Evolutionary conservation across 1,140 invertebrate species (phyloP).

Genomic region (Cephus cinctus): DNA sequence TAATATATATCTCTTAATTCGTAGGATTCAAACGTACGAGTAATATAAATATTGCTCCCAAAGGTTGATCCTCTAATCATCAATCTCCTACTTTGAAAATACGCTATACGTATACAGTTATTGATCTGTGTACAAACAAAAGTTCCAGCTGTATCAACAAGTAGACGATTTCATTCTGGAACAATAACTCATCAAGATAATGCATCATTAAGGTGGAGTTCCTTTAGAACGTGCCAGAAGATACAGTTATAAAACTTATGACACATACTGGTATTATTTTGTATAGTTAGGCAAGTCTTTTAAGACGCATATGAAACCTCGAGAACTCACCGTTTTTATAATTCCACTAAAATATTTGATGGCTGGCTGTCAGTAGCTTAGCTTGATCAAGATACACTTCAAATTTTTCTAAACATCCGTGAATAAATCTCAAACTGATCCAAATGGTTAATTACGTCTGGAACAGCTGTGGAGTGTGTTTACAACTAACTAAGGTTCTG

Average conservation of each 20-base stretch:
- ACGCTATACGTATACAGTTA: not conserved
- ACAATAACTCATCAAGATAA: not conserved
- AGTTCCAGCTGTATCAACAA: not conserved
- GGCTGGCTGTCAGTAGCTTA: not conserved
- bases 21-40: too few relatives aligned
- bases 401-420: not conserved
- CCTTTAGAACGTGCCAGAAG: not conserved
- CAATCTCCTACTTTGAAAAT: not conserved
- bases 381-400: not conserved
- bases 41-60: too few relatives aligned
- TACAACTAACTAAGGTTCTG: too few relatives aligned
- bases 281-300: not conserved
- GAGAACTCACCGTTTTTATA: not conserved
- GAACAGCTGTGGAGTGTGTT: slow-evolving; percentile 3
- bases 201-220: not conserved
- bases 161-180: not conserved
- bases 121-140: slow-evolving; percentile 1
- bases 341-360: not conserved
- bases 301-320: not conserved
- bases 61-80: not conserved
- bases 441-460: not conserved
- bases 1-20: not conserved
- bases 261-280: not conserved
- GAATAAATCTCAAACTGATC: not conserved
- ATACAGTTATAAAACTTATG: not conserved